phyloP scores from a whole-genome alignment of 2,797 vertebrate species.

The Pseudomugil gertrudae region DNA sequence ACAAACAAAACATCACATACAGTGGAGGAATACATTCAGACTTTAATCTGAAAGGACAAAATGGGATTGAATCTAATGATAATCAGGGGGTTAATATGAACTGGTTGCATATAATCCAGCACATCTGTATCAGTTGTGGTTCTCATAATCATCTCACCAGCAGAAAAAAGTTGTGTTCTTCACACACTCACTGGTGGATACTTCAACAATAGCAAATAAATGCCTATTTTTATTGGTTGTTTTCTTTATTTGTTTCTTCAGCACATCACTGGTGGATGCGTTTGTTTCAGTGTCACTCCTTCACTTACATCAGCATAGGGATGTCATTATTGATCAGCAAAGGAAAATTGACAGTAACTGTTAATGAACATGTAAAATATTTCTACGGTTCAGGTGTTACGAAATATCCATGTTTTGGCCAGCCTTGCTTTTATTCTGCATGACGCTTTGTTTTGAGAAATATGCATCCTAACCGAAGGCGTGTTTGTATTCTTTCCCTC shows the following conservation, averaged over 20 bases:
- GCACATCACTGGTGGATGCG: background rate
- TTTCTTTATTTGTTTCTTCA: conserved; percentile 1
- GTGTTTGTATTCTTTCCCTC: conserved; percentile 73
- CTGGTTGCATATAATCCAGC: conserved; percentile 50
- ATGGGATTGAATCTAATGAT: conserved; percentile 20
- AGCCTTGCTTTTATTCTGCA: conserved; percentile 85
- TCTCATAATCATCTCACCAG: conserved; percentile 35
- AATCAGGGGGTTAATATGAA: conserved; percentile 61
- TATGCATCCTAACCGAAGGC: conserved; percentile 79
- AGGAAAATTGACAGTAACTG: conserved; percentile 35
- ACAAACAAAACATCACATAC: background rate
- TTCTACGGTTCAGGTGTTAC: conserved; percentile 73
- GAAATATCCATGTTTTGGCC: conserved; percentile 77
- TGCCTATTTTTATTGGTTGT: background rate
- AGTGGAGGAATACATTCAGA: background rate
- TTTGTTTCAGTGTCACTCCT: conserved; percentile 36
- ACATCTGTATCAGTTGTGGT: conserved; percentile 29
- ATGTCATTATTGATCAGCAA: conserved; percentile 29
- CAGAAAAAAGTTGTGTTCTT: conserved; percentile 20
- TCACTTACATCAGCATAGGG: conserved; percentile 26
- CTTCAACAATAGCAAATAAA: background rate
- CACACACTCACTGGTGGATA: background rate
- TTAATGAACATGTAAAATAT: conserved; percentile 77
- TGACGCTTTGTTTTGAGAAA: conserved; percentile 84
- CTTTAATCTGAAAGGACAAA: conserved; percentile 5